A percentile compares a stretch with the other conserved stretches of the same genome.
These are phyloP conservation scores for Chelon labrosus DNA, from an alignment of 2,797 vertebrate genomes.

Conservation along the genomic window DNA sequence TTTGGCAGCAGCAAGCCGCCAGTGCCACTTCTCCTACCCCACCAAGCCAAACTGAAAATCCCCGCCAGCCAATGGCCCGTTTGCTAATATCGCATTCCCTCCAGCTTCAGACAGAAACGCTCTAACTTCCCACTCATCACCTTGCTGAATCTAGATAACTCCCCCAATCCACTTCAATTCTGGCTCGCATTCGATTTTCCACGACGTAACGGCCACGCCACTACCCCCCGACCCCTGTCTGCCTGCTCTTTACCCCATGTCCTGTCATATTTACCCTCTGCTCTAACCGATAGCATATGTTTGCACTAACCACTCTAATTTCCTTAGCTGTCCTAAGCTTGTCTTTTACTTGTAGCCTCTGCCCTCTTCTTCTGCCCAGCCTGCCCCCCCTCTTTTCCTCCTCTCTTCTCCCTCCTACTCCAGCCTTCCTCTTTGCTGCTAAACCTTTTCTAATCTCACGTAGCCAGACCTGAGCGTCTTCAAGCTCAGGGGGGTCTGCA, in stretches of 20 bases:
- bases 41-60: conserved; percentile 57
- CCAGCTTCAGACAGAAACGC: conserved; percentile 44
- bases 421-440: conserved; percentile 66
- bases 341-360: conserved; percentile 79
- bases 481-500: conserved; percentile 38
- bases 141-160: conserved; percentile 42
- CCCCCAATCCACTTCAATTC: conserved; percentile 29
- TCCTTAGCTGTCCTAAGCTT: conserved; percentile 74
- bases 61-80: conserved; percentile 51
- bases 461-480: conserved; percentile 54
- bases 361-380: conserved; percentile 62
- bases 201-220: conserved; percentile 50
- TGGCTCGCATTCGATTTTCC: conserved; percentile 40
- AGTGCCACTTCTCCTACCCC: conserved; percentile 55
- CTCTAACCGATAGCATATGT: conserved; percentile 77
- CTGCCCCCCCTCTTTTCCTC: conserved; percentile 39
- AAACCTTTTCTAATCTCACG: conserved; percentile 62
- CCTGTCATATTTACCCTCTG: conserved; percentile 73
- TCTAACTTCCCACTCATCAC: conserved; percentile 47
- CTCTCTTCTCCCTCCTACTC: conserved; percentile 43
- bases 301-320: conserved; percentile 82
- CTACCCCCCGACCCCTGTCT: conserved; percentile 62
- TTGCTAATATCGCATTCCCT: conserved; percentile 63
- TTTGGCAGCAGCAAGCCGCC: conserved; percentile 67
- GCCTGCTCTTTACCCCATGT: conserved; percentile 70